Percentiles rank a stretch among this genome's conserved stretches.
These are phyloP conservation scores for Hesperophylax magnus DNA, from an alignment of 1,140 invertebrate genomes.

Conservation along the genomic window DNA sequence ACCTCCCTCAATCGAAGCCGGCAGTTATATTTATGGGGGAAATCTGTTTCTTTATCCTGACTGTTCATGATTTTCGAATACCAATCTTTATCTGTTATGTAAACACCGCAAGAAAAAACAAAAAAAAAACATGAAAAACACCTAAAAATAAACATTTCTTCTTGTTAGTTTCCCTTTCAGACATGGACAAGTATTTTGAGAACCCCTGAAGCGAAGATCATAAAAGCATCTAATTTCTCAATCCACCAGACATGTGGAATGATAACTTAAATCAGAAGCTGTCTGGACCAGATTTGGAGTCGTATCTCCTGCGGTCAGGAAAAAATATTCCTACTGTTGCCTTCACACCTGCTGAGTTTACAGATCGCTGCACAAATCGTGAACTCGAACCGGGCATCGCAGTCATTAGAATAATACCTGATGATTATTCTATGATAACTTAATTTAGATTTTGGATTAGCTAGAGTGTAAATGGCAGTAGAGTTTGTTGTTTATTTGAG, in stretches of 20 bases:
- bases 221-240: background rate
- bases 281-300: conserved; percentile 4
- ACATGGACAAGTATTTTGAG: background rate
- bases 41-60: too few species aligned
- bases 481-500: too few species aligned
- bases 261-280: conserved; percentile 15
- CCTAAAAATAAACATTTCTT: too few species aligned
- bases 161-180: too few species aligned
- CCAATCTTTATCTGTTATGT: too few species aligned
- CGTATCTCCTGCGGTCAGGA: background rate
- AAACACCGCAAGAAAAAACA: too few species aligned
- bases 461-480: background rate
- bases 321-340: background rate
- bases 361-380: background rate
- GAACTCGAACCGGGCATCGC: background rate
- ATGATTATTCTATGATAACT: background rate
- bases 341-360: conserved; percentile 10
- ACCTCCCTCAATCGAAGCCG: too few species aligned
- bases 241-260: background rate
- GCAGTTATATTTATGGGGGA: too few species aligned
- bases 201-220: background rate
- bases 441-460: background rate
- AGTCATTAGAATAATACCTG: conserved; percentile 16
- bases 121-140: too few species aligned
- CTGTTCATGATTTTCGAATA: too few species aligned